Evolutionary conservation across 2,113 vertebrate species (phyloP), one percentile per base, ranked within the genome.

Genomic region (Rhinolophus sinicus): DNA sequence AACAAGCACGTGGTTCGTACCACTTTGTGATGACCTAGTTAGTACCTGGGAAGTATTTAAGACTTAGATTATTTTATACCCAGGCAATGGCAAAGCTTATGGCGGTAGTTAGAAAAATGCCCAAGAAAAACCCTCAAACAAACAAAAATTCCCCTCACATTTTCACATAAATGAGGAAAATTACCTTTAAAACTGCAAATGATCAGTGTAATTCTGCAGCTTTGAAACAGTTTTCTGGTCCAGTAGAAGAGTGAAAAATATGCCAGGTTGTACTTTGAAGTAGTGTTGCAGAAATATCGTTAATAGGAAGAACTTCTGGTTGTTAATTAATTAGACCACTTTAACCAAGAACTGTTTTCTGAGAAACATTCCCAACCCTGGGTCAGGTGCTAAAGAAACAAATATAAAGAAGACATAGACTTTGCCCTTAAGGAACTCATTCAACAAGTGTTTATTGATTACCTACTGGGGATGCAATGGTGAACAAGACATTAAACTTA

Each of bases 331-430:
- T 96, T 92, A 70, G 21, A 56, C 15, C 58, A 60, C 60, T 84
- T 96, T 94, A 96, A 97, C 95, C 94, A 96, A 94, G 94, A 94
- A 70, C 82, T 81, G 18, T 92, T 96, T 95, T 95, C 90, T 76
- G 70, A 97, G 88, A 88, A 89, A 95, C 40, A 78, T 92, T 93
- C 88, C 84, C 90, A 84, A 84, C 38, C 21, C 22, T 87, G 44
- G 75, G 56, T 89, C 78, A 85, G 90, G 60, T 65, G 33, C 78
- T 96, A 92, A 95, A 73, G 89, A 97, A 77, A 91, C 67, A 67
- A 91, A 82, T 50, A 58, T n/a, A 10, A 70, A 33, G 40, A 93
- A 70, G 67, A 65, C n/a, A 40, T 0, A 88, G 69, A 94, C 67
- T 92, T 93, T 92, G 50, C 22, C 85, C 62, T 73, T 86, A 44